These are phyloP conservation scores for Poeciliopsis prolifica DNA, from an alignment of 2,113 vertebrate genomes.

Conservation along the genomic window DNA sequence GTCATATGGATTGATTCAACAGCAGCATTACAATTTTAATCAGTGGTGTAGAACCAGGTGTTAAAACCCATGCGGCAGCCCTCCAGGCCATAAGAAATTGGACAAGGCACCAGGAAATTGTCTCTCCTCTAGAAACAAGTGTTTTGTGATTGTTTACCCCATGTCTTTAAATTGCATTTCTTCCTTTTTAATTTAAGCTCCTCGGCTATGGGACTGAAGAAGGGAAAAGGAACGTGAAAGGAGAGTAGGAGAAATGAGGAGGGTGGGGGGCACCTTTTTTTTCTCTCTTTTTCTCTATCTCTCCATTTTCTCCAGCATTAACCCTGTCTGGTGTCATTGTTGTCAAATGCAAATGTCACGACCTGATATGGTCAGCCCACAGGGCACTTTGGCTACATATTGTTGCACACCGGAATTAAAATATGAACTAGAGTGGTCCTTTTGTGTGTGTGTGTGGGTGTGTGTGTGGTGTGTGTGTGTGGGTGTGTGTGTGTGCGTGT, in stretches of 20 bases:
- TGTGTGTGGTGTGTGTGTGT: not conserved
- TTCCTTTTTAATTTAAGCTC: constrained; percentile 85
- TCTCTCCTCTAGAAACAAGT: constrained; percentile 84
- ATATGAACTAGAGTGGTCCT: constrained; percentile 37
- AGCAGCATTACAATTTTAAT: constrained; percentile 85
- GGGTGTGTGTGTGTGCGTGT: not conserved
- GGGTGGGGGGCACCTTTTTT: constrained; percentile 73
- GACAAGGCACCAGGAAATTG: constrained; percentile 87
- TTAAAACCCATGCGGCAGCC: constrained; percentile 78
- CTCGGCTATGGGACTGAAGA: constrained; percentile 64
- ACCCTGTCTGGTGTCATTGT: constrained; percentile 81
- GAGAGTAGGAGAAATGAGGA: constrained; percentile 29
- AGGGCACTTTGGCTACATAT: constrained; percentile 68
- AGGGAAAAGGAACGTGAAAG: constrained; percentile 32
- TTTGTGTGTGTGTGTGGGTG: not conserved
- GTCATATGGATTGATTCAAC: constrained; percentile 86
- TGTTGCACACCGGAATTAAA: constrained; percentile 62
- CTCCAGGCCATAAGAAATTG: constrained; percentile 85
- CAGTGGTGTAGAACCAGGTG: constrained; percentile 85
- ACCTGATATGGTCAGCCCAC: constrained; percentile 83
- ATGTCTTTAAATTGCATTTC: constrained; percentile 96
- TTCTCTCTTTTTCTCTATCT: constrained; percentile 65
- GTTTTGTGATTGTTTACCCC: constrained; percentile 87
- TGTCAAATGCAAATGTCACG: constrained; percentile 84
- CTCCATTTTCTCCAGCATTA: constrained; percentile 79